Base-by-base conservation (phyloP, 2,888 invertebrate genomes). In the Hypercompe scribonia region DNA sequence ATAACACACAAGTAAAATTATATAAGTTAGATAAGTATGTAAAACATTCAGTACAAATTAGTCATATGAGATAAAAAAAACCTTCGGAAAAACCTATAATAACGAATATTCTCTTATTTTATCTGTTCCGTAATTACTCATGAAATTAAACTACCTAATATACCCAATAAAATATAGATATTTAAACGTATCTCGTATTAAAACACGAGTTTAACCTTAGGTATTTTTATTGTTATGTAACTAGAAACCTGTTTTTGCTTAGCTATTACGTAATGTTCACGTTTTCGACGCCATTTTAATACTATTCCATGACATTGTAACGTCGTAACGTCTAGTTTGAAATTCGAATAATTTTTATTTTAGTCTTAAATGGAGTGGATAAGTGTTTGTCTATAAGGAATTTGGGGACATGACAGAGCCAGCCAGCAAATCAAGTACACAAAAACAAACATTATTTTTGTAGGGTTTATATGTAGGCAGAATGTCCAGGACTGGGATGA, bases 181-280 rank as follows among this genome's bases (percentile, higher is more conserved):
- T 36, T 34, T 13, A 50, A 46, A 33, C 5, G 11, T 46, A 31
- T 50, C 36, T 34, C 10, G 18, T 31, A 80, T 80, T 5, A 10
- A 11, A 67, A 36, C 72, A 82, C 83, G 79, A 74, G 73, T 68
- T 76, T 71, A 50, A 39, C 42, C 63, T 46, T 72, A 61, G 28
- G 28, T 61, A 77, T 75, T 72, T 54, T 42, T 77, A 74, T 77
- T 82, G 67, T 84, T 82, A 78, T 73, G 50, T 83, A 74, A 83
- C 67, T 67, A 65, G 46, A 63, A 72, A 61, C 83, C 72, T 71
- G 83, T 83, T 81, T 61, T 71, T 68, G 50, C 58, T 46, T 24
- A 15, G 33, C 31, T 28, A 71, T 84, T 81, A 79, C 77, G 79
- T 83, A 76, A 79, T 33, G 21, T 50, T 34, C 72, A 72, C 75